Evolutionary conservation across 2,113 vertebrate species (phyloP).

Genomic region (Pteruthius melanotis): DNA sequence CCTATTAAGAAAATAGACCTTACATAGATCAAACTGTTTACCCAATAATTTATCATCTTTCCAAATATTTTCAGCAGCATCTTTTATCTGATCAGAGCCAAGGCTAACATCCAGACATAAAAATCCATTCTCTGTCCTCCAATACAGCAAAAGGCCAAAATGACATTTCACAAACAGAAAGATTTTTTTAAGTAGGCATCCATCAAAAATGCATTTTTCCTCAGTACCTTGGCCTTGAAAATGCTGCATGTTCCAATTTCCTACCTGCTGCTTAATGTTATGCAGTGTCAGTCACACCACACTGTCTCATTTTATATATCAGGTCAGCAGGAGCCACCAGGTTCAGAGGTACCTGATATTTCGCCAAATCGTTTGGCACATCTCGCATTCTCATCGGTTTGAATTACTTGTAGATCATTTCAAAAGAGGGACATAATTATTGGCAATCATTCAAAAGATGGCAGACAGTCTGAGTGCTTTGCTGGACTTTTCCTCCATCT

Average conservation of each 20-base stretch:
- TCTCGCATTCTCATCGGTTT: slow-evolving; percentile 70
- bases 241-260: slow-evolving; percentile 21
- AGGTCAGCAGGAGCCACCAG: slow-evolving; percentile 64
- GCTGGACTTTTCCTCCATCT: slow-evolving; percentile 16
- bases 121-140: neutral
- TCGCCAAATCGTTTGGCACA: slow-evolving; percentile 74
- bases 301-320: slow-evolving; percentile 51
- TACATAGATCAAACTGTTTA: neutral
- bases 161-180: neutral
- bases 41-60: neutral
- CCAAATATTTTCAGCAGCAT: neutral
- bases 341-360: slow-evolving; percentile 46
- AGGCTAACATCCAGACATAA: neutral
- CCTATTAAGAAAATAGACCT: neutral
- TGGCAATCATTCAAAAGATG: slow-evolving; percentile 59
- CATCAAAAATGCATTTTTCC: slow-evolving; percentile 25
- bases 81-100: neutral
- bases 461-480: slow-evolving; percentile 69
- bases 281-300: slow-evolving; percentile 48
- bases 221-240: slow-evolving; percentile 15
- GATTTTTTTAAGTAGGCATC: neutral
- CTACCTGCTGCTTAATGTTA: slow-evolving; percentile 18
- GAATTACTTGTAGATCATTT: slow-evolving; percentile 77
- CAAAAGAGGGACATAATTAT: slow-evolving; percentile 68
- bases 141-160: neutral